Evolutionary conservation across 2,113 vertebrate genomes (phyloP).

Genomic region (Pygoscelis adeliae): DNA sequence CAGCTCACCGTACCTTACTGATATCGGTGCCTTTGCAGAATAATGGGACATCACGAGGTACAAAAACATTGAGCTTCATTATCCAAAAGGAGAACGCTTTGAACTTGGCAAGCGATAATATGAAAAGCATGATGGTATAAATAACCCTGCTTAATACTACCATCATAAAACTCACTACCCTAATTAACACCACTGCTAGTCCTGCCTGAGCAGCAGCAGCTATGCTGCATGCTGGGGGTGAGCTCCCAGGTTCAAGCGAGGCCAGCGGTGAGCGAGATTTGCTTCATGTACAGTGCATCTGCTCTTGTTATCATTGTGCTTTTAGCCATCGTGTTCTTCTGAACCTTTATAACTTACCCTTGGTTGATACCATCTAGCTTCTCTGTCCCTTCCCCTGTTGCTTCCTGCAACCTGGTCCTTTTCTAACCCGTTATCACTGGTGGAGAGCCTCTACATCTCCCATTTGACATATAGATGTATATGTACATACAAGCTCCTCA

Average conservation of each 20-base stretch:
- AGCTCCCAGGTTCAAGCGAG: no score
- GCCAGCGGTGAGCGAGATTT: accelerated
- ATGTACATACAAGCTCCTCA: neutral
- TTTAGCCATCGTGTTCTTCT: neutral
- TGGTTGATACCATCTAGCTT: neutral
- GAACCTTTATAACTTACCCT: neutral
- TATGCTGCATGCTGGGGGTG: neutral
- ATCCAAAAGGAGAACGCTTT: neutral
- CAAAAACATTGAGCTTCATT: neutral
- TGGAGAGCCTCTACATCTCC: neutral
- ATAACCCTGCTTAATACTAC: neutral
- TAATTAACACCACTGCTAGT: neutral
- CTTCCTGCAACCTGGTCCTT: neutral
- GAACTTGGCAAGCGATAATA: neutral
- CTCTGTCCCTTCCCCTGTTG: neutral
- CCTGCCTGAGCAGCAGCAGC: neutral
- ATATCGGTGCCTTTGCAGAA: neutral
- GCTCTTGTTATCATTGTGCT: neutral
- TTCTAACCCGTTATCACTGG: accelerated
- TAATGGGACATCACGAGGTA: neutral
- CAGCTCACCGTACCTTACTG: neutral
- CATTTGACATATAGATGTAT: neutral
- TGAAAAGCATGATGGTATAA: neutral
- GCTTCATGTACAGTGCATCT: accelerated
- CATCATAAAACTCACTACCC: neutral